Evolutionary conservation across 2,113 vertebrate genomes (phyloP).

Genomic region (Prochilodus magdalenae): DNA sequence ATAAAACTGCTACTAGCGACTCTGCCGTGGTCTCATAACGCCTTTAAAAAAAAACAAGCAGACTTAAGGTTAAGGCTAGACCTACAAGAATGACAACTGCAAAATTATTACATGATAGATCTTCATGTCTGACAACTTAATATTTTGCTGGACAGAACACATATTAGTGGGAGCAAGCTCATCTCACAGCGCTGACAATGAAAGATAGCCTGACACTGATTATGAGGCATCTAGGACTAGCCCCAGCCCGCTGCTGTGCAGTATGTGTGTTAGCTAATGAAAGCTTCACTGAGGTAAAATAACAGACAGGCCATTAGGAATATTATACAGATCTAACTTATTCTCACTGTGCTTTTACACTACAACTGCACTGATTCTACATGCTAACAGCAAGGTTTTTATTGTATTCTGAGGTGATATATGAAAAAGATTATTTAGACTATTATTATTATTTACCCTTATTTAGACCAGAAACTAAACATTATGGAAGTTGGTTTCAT

Average conservation of each 20-base stretch:
- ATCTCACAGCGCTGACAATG: background rate
- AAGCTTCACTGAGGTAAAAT: background rate
- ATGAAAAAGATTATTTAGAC: too few species aligned
- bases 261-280: background rate
- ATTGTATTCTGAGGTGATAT: too few species aligned
- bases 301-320: background rate
- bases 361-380: too few species aligned
- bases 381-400: too few species aligned
- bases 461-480: background rate
- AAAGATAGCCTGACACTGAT: constrained; percentile 3
- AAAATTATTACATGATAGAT: constrained; percentile 3
- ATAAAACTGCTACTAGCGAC: background rate
- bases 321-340: background rate
- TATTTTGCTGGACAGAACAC: background rate
- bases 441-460: too few species aligned
- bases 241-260: background rate
- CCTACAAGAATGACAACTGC: background rate
- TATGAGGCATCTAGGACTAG: background rate
- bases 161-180: constrained; percentile 2
- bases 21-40: background rate
- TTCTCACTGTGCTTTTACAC: too few species aligned
- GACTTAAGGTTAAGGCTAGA: background rate
- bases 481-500: background rate
- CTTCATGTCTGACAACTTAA: constrained; percentile 13
- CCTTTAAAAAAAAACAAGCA: background rate